Base-by-base conservation (phyloP, 1,140 invertebrate genomes). In the Meloidogyne chitwoodi region DNA sequence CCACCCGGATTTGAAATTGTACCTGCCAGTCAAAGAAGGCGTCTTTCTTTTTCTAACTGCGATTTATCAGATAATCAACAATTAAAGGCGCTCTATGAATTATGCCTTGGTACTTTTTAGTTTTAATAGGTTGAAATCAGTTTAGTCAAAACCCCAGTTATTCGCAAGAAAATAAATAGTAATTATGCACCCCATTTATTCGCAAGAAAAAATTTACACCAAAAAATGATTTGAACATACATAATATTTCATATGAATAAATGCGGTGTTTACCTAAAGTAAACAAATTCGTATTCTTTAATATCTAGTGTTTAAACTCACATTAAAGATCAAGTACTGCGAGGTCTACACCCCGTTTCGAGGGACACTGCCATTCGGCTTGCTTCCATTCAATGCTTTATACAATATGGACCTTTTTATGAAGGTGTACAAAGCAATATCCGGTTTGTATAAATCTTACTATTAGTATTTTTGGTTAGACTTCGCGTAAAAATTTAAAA, bases 381-480 rank as follows among this genome's bases (percentile, higher is more conserved):
- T 27, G 77, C 77, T 19, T 66, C 77, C 4, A 69, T 78, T 41
- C 77, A 78, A 38, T 78, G 44, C n/a, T 78, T 68, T 34, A 56
- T 78, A 31, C 68, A 78, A 69, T 70, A 62, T 56, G 77, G 77
- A 5, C 34, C 73, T 44, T 70, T 80, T 63, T 29, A 69, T 22
- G 34, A 61, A 12, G 75, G 64, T 22, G 67, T 68, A n/a, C 31
- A 78, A 26, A 63, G 41, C 66, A 29, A 26, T 26, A 31, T 75
- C 87, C 94, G 93, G 84, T 89, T 16, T 10, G 26, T 74, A 44
- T 19, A 12, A 1, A 34, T 31, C 29, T 3, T 6, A 31, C 6
- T 31, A 41, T 26, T n/a, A 44, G 24, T 72, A 71, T 22, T 26
- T 68, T 68, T 67, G 56, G 62, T 1, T 67, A n/a, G 67, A 12